phyloP scores from a whole-genome alignment of 2,113 vertebrate species.

The Grammomys dolichurus region DNA sequence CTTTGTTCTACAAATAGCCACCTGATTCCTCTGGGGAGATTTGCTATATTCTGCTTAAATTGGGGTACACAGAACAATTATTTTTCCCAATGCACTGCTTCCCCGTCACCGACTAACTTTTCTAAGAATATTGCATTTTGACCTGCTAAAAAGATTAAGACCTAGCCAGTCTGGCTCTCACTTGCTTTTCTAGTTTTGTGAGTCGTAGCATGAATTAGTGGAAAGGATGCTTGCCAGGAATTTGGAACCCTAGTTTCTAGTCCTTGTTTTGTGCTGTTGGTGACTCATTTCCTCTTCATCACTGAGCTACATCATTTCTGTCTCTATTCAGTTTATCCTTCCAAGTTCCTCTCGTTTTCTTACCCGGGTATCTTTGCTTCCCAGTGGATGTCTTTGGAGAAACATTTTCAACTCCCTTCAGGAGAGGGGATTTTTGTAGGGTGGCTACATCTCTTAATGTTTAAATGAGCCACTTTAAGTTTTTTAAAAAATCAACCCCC shows the following conservation, averaged over 20 bases:
- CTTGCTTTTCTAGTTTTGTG: not conserved
- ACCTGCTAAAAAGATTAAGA: not conserved
- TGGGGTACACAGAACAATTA: conserved; percentile 45
- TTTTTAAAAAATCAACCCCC: not conserved
- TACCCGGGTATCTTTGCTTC: not conserved
- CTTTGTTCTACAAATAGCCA: conserved; percentile 35
- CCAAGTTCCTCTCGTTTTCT: not conserved
- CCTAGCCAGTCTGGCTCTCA: not conserved
- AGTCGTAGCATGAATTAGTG: not conserved
- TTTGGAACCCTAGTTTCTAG: not conserved
- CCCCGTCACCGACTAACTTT: conserved; percentile 34
- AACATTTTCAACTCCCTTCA: not conserved
- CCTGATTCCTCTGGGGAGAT: conserved; percentile 61
- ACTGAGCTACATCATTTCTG: not conserved
- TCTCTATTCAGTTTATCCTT: not conserved
- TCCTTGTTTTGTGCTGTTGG: not conserved
- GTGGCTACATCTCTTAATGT: not conserved
- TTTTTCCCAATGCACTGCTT: conserved; percentile 13
- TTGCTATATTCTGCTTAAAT: conserved; percentile 55
- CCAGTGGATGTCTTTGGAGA: not conserved
- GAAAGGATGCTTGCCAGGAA: not conserved
- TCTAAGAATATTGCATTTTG: conserved; percentile 16
- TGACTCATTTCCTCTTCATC: not conserved
- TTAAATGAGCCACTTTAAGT: not conserved
- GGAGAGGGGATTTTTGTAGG: not conserved